phyloP scores from a whole-genome alignment of 2,113 vertebrate species.

The Columbina picui region DNA sequence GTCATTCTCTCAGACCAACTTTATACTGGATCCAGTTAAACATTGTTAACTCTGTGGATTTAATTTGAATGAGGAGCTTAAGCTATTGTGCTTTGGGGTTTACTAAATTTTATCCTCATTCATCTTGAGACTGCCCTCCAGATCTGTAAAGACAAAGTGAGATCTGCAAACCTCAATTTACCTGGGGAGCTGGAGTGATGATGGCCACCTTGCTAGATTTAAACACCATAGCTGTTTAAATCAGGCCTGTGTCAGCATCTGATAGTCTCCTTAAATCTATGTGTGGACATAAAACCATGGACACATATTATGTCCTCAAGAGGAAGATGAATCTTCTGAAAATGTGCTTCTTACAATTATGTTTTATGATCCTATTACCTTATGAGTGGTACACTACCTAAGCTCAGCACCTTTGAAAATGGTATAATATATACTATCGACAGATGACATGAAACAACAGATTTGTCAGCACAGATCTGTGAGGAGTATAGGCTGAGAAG shows the following conservation, averaged over 20 bases:
- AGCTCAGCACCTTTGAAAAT: conserved; percentile 55
- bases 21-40: not conserved
- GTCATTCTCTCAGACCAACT: conserved; percentile 22
- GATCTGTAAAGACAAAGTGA: not conserved
- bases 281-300: conserved; percentile 31
- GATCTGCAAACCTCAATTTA: not conserved
- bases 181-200: conserved; percentile 12
- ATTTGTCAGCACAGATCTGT: not conserved
- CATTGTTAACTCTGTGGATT: not conserved
- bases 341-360: conserved; percentile 53
- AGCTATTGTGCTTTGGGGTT: not conserved
- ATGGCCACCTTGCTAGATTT: conserved; percentile 25
- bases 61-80: not conserved
- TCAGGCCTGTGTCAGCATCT: conserved; percentile 35
- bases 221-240: conserved; percentile 39
- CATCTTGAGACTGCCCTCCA: not conserved
- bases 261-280: conserved; percentile 47
- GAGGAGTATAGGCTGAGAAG: not conserved
- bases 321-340: conserved; percentile 50
- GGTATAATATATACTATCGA: not conserved
- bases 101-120: not conserved
- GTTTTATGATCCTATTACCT: conserved; percentile 67
- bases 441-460: conserved; percentile 7
- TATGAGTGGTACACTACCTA: conserved; percentile 25
- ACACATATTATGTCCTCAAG: not conserved